phyloP scores from a whole-genome alignment of 2,888 invertebrate species.

The Reticulitermes lucifugus region DNA sequence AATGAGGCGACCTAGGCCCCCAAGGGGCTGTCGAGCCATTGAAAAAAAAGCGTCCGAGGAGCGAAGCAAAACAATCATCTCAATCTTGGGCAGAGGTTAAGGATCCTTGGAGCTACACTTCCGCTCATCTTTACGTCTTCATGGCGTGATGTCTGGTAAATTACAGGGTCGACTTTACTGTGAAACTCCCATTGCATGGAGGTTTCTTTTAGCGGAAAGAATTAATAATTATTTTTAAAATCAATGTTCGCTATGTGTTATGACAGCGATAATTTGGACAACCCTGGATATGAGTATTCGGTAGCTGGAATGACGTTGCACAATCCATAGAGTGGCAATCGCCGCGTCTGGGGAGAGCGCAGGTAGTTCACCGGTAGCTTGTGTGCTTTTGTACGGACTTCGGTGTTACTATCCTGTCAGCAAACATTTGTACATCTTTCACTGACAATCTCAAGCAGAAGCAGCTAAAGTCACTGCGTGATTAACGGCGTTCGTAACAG shows the following conservation, averaged over 20 bases:
- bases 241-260: background rate
- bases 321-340: background rate
- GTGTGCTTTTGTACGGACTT: background rate
- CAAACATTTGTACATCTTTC: background rate
- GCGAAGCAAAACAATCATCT: too few relatives aligned
- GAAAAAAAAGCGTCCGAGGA: too few relatives aligned
- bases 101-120: too few relatives aligned
- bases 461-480: background rate
- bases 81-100: too few relatives aligned
- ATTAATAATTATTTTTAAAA: background rate
- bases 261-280: background rate
- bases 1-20: too few relatives aligned
- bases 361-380: constrained; percentile 11
- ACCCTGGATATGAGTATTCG: constrained; percentile 8
- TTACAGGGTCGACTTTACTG: too few relatives aligned
- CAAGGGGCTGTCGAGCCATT: too few relatives aligned
- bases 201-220: too few relatives aligned
- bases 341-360: background rate
- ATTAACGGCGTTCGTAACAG: background rate
- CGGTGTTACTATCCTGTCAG: background rate
- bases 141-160: too few relatives aligned
- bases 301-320: constrained; percentile 21
- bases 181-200: too few relatives aligned
- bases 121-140: too few relatives aligned
- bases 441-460: too few relatives aligned